These are phyloP conservation scores for Gymnogyps californianus DNA, from an alignment of 2,113 vertebrate species.

Conservation along the genomic window DNA sequence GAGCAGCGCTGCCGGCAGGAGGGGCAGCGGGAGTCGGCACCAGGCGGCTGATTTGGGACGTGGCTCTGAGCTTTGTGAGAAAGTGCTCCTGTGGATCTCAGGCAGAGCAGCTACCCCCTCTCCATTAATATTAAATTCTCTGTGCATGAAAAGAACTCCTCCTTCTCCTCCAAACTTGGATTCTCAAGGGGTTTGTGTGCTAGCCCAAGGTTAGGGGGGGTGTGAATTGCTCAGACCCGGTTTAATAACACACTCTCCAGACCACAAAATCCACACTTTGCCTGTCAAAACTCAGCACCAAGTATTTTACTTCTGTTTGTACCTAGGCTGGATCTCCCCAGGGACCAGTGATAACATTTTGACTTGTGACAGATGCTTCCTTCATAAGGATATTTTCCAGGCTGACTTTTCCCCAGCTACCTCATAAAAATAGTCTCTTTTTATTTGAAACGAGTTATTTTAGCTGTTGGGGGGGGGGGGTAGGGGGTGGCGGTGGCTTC, in stretches of 20 bases:
- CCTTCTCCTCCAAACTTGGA: background rate
- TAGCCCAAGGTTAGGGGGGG: background rate
- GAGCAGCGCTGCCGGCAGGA: background rate
- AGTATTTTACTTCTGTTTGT: background rate
- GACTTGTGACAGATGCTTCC: constrained; percentile 55
- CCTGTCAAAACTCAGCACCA: background rate
- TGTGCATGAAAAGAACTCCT: accelerated
- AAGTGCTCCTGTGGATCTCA: background rate
- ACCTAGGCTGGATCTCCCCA: background rate
- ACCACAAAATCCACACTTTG: background rate
- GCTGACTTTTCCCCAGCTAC: constrained; percentile 17
- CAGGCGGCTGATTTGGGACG: background rate
- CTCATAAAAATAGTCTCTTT: constrained; percentile 3
- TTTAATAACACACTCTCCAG: background rate
- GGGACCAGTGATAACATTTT: background rate
- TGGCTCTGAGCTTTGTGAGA: background rate
- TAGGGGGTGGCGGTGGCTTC: background rate
- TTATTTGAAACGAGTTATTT: background rate
- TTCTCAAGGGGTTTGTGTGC: background rate
- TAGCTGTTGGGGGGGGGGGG: background rate
- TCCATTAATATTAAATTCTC: background rate
- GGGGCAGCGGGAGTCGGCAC: background rate
- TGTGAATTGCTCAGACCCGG: background rate
- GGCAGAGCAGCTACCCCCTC: background rate
- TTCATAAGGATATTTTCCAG: constrained; percentile 46